Evolutionary conservation across 1,140 invertebrate species (phyloP).

Genomic region (Bradysia coprophila): DNA sequence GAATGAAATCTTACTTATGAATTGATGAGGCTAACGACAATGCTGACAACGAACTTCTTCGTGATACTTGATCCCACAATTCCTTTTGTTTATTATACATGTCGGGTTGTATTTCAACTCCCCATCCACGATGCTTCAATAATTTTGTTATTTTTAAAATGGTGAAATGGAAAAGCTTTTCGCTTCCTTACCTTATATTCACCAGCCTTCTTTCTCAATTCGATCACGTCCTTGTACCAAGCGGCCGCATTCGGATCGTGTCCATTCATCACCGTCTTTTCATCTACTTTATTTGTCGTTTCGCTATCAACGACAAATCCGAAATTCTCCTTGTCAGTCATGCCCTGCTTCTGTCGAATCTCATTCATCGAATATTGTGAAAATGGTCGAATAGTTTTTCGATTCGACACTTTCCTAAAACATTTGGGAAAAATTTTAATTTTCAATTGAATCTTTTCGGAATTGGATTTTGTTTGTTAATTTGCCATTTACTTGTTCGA

Average conservation of each 20-base stretch:
- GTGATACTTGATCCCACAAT: conserved; percentile 76
- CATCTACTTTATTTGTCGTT: conserved; percentile 11
- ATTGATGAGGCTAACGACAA: conserved; percentile 64
- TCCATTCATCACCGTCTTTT: conserved; percentile 9
- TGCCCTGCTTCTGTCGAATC: conserved; percentile 33
- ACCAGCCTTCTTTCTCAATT: conserved; percentile 74
- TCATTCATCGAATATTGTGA: conserved; percentile 53
- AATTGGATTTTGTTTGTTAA: too few species aligned
- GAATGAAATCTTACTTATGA: conserved; percentile 31
- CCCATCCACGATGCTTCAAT: conserved; percentile 71
- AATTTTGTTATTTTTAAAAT: too few species aligned
- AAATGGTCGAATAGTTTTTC: conserved; percentile 37
- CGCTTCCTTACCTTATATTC: conserved; percentile 59
- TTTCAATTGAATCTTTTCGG: too few species aligned
- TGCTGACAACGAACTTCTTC: conserved; percentile 68
- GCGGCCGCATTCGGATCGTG: conserved; percentile 30
- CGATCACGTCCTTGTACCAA: conserved; percentile 70
- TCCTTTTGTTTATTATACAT: conserved; percentile 64
- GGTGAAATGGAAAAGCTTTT: conserved; percentile 14
- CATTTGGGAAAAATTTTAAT: too few species aligned
- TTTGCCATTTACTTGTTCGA: too few species aligned
- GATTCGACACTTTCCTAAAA: too few species aligned
- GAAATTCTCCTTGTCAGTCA: conserved; percentile 22
- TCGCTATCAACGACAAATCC: conserved; percentile 12
- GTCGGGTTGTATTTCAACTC: conserved; percentile 63